Percentiles rank a stretch among this genome's conserved stretches.
Evolutionary conservation across 1,140 invertebrate species (phyloP).

Genomic region (Bombus vancouverensis): DNA sequence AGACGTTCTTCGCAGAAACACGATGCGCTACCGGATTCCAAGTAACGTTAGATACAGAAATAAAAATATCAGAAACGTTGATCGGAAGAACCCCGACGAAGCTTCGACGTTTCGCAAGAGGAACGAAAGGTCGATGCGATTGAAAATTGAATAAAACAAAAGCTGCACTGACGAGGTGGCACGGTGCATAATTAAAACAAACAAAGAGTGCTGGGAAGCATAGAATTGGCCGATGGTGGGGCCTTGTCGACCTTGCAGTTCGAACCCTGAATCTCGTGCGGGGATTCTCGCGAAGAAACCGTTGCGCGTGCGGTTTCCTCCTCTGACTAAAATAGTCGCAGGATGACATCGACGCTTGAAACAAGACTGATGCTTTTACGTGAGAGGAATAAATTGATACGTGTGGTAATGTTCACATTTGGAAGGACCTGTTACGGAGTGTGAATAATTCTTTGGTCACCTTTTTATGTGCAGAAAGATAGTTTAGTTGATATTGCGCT

Average conservation of each 20-base stretch:
- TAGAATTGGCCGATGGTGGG: conserved; percentile 42
- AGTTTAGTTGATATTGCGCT: neutral
- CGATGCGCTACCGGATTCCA: conserved; percentile 38
- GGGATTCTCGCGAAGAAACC: conserved; percentile 4
- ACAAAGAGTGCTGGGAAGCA: conserved; percentile 73
- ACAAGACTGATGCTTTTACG: neutral
- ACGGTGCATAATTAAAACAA: conserved; percentile 77
- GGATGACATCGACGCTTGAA: no score
- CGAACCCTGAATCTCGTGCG: conserved; percentile 34
- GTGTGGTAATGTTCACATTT: neutral
- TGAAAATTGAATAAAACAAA: conserved; percentile 26
- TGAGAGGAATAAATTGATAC: neutral
- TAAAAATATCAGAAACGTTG: neutral
- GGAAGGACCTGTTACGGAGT: neutral
- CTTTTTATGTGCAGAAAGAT: no score
- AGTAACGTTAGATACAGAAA: neutral
- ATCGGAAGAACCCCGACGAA: neutral
- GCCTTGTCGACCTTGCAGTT: conserved; percentile 71
- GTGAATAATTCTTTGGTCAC: neutral
- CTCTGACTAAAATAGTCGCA: neutral
- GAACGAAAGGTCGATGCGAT: conserved; percentile 19
- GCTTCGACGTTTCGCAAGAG: neutral
- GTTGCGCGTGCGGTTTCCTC: conserved; percentile 4
- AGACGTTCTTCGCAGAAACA: neutral
- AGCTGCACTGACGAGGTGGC: neutral